Conservation (phyloP, 2,888 invertebrate genomes). For the Cheiracanthium punctorium region DNA sequence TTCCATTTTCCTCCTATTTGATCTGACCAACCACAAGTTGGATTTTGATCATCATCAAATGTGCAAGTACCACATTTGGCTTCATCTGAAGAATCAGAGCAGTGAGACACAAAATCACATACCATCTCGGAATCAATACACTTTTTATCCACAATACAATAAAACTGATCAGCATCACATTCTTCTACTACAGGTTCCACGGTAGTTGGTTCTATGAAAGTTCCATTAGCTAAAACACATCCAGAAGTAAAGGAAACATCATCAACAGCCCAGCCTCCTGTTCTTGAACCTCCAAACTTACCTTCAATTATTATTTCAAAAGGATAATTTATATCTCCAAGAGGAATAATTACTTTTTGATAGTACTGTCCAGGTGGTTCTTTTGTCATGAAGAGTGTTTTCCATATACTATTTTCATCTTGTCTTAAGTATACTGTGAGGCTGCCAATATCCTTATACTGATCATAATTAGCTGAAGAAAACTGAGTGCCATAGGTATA, state of each 20-base stretch:
- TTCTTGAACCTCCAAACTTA: neutral
- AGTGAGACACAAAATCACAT: slow-evolving; percentile 70
- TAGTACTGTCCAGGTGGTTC: slow-evolving; percentile 62
- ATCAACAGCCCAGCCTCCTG: slow-evolving; percentile 70
- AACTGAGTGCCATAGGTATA: slow-evolving; percentile 53
- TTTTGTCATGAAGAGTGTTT: slow-evolving; percentile 17
- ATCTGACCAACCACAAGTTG: slow-evolving; percentile 69
- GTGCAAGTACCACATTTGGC: slow-evolving; percentile 61
- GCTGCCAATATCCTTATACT: slow-evolving; percentile 43
- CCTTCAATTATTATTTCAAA: slow-evolving; percentile 70
- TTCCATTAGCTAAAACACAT: slow-evolving; percentile 46
- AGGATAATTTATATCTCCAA: slow-evolving; percentile 40
- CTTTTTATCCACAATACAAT: slow-evolving; percentile 28
- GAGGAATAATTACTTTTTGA: slow-evolving; percentile 55
- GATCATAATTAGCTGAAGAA: slow-evolving; percentile 50
- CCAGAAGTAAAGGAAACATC: slow-evolving; percentile 70
- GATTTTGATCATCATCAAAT: slow-evolving; percentile 59
- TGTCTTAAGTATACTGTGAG: slow-evolving; percentile 45
- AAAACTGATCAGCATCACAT: slow-evolving; percentile 40
- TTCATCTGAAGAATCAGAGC: slow-evolving; percentile 68
- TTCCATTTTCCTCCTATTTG: slow-evolving; percentile 47
- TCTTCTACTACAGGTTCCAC: slow-evolving; percentile 16
- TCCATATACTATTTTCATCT: slow-evolving; percentile 56
- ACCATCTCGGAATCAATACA: slow-evolving; percentile 53
- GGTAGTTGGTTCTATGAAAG: slow-evolving; percentile 30